Evolutionary conservation across 2,797 vertebrate species (phyloP), one percentile per base, ranked within the genome.

Genomic region (Sebastes flavidus): DNA sequence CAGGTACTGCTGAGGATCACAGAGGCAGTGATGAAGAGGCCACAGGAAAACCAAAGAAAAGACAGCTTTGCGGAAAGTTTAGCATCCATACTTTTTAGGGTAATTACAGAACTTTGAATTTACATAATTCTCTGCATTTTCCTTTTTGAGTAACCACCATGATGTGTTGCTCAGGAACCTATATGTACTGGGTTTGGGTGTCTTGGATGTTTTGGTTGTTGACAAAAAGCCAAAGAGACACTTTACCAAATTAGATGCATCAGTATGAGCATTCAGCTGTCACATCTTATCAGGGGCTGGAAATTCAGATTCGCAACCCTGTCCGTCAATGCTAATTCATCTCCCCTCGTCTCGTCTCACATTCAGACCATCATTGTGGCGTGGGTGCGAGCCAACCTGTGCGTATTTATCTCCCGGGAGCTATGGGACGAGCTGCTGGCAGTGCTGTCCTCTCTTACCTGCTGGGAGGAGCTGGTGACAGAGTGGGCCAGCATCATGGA

Each of bases 401-500:
- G 95, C 0, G 98, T 99, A 54, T 98, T 97, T 86, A 97, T 99
- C 89, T 98, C 98, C 68, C 98, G 98, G 81, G 98, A 99, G 91
- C 96, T 99, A 65, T 99, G 99, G 99, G 99, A 99, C 18, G 98
- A 99, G 79, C 96, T 99, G 88, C 97, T 99, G 59, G 91, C 95
- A 1, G 96, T 99, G 71, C 93, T 99, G 83, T 99, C 99, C 1
- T 95, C 97, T 84, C 97, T 99, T 74, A 99, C 98, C 0, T 96
- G 97, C 90, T 99, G 99, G 98, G 98, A 98, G 88, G 99, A 99
- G 84, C 97, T 99, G 84, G 97, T 99, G 88, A 95, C 77, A 0
- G 98, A 99, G 92, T 99, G 99, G 99, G 96, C 98, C 92, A 97
- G 95, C 94, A 99, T 99, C 89, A 99, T 99, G 99, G 98, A 99